phyloP scores from a whole-genome alignment of 2,113 vertebrate genomes.

The Callithrix jacchus region DNA sequence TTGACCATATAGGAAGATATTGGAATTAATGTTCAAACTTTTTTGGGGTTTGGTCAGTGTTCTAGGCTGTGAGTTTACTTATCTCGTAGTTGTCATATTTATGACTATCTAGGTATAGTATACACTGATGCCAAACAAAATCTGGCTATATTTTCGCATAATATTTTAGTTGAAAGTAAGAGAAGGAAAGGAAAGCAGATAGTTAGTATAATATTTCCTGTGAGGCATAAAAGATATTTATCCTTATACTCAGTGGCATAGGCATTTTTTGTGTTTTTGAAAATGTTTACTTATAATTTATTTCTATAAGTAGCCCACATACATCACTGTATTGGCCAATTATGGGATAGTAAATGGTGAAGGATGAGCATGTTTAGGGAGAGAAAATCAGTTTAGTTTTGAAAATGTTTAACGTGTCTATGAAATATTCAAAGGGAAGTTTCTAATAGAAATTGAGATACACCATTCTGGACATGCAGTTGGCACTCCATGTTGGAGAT shows the following conservation, averaged over 20 bases:
- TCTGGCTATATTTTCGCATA: neutral
- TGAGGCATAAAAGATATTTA: neutral
- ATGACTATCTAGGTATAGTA: too few species aligned
- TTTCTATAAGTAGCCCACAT: neutral
- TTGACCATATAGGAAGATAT: neutral
- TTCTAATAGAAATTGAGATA: neutral
- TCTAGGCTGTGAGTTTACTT: neutral
- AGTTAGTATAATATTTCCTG: neutral
- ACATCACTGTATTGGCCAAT: neutral
- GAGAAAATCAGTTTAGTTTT: neutral
- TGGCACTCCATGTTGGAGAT: neutral
- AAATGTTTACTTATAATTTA: neutral
- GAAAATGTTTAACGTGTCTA: neutral
- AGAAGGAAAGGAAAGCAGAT: neutral
- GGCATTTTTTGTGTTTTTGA: neutral
- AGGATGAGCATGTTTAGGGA: neutral
- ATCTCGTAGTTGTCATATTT: neutral
- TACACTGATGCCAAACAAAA: too few species aligned
- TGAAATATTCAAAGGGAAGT: neutral
- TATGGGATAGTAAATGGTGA: neutral
- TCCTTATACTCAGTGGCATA: neutral
- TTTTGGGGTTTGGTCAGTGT: neutral
- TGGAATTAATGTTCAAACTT: neutral
- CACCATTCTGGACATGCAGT: neutral
- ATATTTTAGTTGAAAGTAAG: too few species aligned